These are phyloP conservation scores for Catocala nupta DNA, from an alignment of 2,888 invertebrate genomes.

Conservation along the genomic window DNA sequence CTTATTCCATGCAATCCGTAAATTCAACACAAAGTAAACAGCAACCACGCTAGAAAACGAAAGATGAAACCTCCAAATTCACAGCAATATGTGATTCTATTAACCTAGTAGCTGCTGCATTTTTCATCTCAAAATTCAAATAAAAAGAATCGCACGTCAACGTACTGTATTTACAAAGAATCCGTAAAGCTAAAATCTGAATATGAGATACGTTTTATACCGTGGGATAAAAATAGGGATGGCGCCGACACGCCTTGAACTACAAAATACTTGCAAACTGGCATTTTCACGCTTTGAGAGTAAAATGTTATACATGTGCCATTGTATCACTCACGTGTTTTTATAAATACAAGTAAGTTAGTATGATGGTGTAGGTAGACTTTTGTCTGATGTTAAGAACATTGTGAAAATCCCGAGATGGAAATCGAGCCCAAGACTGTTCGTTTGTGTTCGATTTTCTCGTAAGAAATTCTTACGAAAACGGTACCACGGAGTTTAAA, in stretches of 20 bases:
- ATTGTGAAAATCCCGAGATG: no score
- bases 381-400: background rate
- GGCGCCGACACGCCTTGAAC: background rate
- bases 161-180: slow-evolving; percentile 22
- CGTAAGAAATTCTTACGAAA: no score
- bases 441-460: no score
- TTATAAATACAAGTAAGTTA: background rate
- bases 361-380: background rate
- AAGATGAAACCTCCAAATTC: no score
- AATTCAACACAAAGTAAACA: no score
- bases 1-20: no score
- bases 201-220: slow-evolving; percentile 27
- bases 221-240: slow-evolving; percentile 8
- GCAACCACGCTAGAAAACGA: no score
- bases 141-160: slow-evolving; percentile 14
- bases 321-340: background rate
- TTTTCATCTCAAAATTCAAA: slow-evolving; percentile 7
- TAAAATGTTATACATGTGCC: background rate
- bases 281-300: background rate
- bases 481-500: no score
- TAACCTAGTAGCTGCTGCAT: background rate
- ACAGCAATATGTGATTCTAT: background rate
- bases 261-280: background rate
- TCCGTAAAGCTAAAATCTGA: slow-evolving; percentile 15
- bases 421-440: no score